These are phyloP conservation scores for Rhabdophis nuchalis DNA, from an alignment of 2,797 vertebrate species.

Conservation along the genomic window DNA sequence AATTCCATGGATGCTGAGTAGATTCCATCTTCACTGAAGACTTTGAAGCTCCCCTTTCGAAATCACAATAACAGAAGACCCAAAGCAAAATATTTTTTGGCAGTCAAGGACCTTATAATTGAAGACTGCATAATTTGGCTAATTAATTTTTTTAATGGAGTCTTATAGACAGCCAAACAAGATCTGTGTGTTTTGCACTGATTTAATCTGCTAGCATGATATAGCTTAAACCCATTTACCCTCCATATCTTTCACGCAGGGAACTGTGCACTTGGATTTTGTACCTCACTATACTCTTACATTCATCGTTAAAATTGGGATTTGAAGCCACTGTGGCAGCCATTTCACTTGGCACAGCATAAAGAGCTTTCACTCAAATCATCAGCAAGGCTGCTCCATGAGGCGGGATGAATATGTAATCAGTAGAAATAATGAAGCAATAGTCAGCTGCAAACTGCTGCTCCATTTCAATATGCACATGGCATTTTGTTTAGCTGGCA, in stretches of 20 bases:
- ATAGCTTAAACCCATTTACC: neutral
- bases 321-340: constrained; percentile 44
- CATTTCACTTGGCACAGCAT: constrained; percentile 54
- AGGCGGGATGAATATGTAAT: constrained; percentile 67
- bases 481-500: constrained; percentile 66
- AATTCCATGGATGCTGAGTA: neutral
- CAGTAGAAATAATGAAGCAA: constrained; percentile 64
- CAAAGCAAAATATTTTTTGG: neutral
- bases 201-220: neutral
- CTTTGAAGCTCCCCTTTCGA: neutral
- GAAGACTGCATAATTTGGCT: neutral
- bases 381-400: constrained; percentile 55
- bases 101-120: neutral
- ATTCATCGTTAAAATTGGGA: constrained; percentile 59
- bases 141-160: neutral
- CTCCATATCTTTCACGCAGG: neutral
- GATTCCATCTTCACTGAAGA: neutral
- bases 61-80: neutral
- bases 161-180: neutral
- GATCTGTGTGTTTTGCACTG: neutral
- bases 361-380: constrained; percentile 60
- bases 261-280: neutral
- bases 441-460: constrained; percentile 64
- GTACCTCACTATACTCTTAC: constrained; percentile 6
- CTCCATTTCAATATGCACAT: constrained; percentile 57